Base-by-base conservation (phyloP, 2,888 invertebrate genomes). In the Aproaerema taeniolella region DNA sequence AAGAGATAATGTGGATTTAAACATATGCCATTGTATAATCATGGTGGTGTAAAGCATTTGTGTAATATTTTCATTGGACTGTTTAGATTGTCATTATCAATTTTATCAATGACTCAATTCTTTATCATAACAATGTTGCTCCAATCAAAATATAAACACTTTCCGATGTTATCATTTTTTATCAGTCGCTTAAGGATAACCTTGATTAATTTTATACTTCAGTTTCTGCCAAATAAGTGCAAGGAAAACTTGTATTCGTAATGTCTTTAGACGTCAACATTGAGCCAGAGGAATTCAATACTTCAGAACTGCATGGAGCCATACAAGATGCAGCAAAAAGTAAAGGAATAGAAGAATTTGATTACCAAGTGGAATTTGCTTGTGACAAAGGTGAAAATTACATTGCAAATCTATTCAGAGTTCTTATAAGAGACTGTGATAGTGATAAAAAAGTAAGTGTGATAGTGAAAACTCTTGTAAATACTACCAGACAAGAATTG, bases 201-300 rank as follows among this genome's bases (percentile, higher is more conserved):
- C n/a, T n/a, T n/a, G n/a, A n/a, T n/a, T n/a, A n/a, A n/a, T n/a
- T n/a, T n/a, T n/a, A n/a, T n/a, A n/a, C n/a, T n/a, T n/a, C n/a
- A n/a, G n/a, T n/a, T n/a, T n/a, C n/a, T n/a, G n/a, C n/a, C n/a
- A n/a, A n/a, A n/a, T n/a, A n/a, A n/a, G n/a, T n/a, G n/a, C n/a
- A n/a, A n/a, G n/a, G n/a, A n/a, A n/a, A 26, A 26, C 8, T 26
- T 9, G 26, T 26, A 9, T 9, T 3, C 11, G 69, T 52, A 53
- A 83, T 85, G 83, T 85, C 83, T 57, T 55, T 85, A 45, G 80
- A 85, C 49, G 82, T 85, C n/a, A 78, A 83, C 50, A 58, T 79
- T 63, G 82, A 85, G 58, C 77, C 80, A 1, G 82, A 81, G 25
- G 82, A 82, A 39, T 82, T 83, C 43, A 78, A 81, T 14, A 68